Evolutionary conservation across 2,797 vertebrate genomes (phyloP), one percentile per base, ranked within the genome.

Genomic region (Megalops cyprinoides): DNA sequence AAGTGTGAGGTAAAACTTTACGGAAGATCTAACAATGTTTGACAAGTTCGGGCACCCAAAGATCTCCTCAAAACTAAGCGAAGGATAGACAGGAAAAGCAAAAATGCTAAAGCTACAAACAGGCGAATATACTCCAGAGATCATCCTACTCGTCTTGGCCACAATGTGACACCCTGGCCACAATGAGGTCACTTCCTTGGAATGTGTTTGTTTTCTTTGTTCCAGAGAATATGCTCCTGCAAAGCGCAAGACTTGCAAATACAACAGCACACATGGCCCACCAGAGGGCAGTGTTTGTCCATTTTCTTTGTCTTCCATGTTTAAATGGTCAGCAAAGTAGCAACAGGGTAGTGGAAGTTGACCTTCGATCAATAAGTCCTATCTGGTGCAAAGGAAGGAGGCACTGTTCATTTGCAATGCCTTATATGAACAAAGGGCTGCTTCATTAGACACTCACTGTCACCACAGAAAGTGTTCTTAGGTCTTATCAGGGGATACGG

Each of bases 1-100:
- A 78, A 82, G 83, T 39, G 49, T 76, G 53, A 81, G 53, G 10
- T 28, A 84, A 81, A 83, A 46, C 51, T 12, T n/a, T 7, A 5
- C 28, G n/a, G 71, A 74, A 48, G 9, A 10, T 23, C 3, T 8
- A 6, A 46, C 46, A 48, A n/a, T 28, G 1, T 74, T 37, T 48
- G 12, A 48, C 1, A 31, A n/a, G n/a, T n/a, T n/a, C n/a, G n/a
- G n/a, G n/a, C n/a, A n/a, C n/a, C n/a, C n/a, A n/a, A n/a, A 31
- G 20, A 49, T 18, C 74, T 49, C 20, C 25, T 10, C 49, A 49
- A 12, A 28, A 14, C 39, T 23, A 23, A 77, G 23, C 3, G 10
- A 77, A 37, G 67, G 7, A 37, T 15, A 42, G 10, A 48, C 37
- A 6, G 37, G 8, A 6, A 42, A 42, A 7, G 18, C 7, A 20